Percentiles rank a stretch among this genome's conserved stretches.
These are phyloP conservation scores for Drosophila persimilis DNA, from an alignment of 1,140 invertebrate species.

Conservation along the genomic window DNA sequence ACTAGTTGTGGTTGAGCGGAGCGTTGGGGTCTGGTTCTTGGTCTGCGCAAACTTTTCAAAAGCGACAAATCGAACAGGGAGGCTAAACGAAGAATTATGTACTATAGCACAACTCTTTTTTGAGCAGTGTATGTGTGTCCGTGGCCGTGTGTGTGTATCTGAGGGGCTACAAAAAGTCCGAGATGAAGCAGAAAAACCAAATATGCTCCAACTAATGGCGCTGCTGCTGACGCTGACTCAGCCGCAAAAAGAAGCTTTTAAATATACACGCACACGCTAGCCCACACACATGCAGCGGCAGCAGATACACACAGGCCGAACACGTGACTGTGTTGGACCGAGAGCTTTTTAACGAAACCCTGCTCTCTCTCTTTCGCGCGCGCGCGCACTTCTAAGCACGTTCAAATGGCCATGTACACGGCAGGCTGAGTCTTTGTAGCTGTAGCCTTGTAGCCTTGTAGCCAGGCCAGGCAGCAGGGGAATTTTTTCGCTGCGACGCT, in stretches of 20 bases:
- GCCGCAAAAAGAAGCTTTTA: slow-evolving; percentile 2
- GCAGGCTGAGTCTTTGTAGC: slow-evolving; percentile 58
- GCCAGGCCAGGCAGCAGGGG: slow-evolving; percentile 39
- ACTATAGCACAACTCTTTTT: slow-evolving; percentile 5
- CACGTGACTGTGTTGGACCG: slow-evolving; percentile 61
- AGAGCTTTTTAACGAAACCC: slow-evolving; percentile 76
- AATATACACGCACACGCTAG: slow-evolving; percentile 32
- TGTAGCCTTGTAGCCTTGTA: slow-evolving; percentile 47
- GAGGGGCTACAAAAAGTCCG: slow-evolving; percentile 35
- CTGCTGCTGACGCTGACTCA: slow-evolving; percentile 70
- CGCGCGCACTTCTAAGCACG: slow-evolving; percentile 73
- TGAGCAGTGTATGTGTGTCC: slow-evolving; percentile 8
- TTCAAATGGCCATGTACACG: slow-evolving; percentile 62
- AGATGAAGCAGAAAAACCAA: slow-evolving; percentile 32
- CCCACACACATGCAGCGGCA: slow-evolving; percentile 2
- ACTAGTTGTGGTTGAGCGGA: slow-evolving; percentile 47
- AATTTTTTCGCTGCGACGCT: slow-evolving; percentile 69
- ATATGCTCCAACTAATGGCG: slow-evolving; percentile 48
- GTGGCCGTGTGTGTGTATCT: slow-evolving; percentile 11
- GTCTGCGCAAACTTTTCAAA: slow-evolving; percentile 42
- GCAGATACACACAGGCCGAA: slow-evolving; percentile 27
- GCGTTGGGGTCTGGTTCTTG: slow-evolving; percentile 45
- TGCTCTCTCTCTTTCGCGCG: slow-evolving; percentile 36
- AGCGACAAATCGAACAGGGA: neutral
- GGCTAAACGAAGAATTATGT: slow-evolving; percentile 12